phyloP scores from a whole-genome alignment of 2,888 invertebrate species.

The Gisinianus flammeolus region DNA sequence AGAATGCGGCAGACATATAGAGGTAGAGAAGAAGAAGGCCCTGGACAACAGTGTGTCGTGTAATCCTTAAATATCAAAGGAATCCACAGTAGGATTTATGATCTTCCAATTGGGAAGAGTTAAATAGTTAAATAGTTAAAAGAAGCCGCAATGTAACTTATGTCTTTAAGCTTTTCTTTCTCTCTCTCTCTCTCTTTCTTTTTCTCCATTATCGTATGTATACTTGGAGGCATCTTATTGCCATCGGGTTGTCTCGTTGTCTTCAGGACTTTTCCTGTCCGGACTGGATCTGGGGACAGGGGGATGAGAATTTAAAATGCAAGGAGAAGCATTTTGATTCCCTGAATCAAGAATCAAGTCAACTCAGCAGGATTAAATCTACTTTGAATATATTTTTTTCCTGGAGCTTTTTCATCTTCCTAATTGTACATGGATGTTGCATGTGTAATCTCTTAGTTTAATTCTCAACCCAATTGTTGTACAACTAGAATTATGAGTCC shows the following conservation, averaged over 20 bases:
- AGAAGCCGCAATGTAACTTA: constrained; percentile 20
- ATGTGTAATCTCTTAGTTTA: not conserved
- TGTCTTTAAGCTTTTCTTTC: not conserved
- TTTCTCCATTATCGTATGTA: not conserved
- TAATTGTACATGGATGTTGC: not conserved
- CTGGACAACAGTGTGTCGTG: constrained; percentile 19
- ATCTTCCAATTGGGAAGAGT: constrained; percentile 13
- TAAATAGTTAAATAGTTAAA: constrained; percentile 26
- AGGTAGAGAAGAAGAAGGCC: not conserved
- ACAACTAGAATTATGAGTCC: not conserved
- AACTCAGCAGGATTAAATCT: not conserved
- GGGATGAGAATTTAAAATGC: not conserved
- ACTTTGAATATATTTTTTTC: not conserved
- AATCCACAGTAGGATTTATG: constrained; percentile 25
- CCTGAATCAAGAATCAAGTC: not conserved
- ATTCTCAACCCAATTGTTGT: not conserved
- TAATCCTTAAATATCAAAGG: constrained; percentile 25
- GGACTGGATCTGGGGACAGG: too few relatives aligned
- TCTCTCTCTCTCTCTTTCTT: not conserved
- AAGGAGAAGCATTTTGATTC: not conserved
- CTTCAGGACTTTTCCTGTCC: not conserved
- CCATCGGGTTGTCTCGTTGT: not conserved
- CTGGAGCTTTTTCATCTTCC: not conserved
- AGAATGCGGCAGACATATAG: not conserved
- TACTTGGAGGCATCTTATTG: not conserved